Conservation (phyloP, 2,797 vertebrate species). For the Esox lucius region DNA sequence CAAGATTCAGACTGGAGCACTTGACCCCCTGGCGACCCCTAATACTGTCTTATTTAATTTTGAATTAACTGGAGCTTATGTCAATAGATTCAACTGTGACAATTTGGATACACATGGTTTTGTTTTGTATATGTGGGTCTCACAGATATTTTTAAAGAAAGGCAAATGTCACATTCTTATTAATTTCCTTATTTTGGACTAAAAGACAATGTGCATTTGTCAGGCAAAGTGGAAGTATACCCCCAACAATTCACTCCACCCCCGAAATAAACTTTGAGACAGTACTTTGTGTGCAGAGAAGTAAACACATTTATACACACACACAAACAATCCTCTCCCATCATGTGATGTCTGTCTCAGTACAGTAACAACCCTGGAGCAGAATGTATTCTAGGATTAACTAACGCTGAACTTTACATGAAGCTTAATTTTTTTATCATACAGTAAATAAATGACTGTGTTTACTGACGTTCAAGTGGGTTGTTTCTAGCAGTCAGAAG, state of each 20-base stretch:
- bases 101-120: background rate
- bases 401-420: conserved; percentile 3
- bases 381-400: background rate
- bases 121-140: background rate
- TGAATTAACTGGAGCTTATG: background rate
- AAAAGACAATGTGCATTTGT: background rate
- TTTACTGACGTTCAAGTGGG: conserved; percentile 2
- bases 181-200: background rate
- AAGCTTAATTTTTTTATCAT: conserved; percentile 1
- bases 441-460: background rate
- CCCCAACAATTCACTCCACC: background rate
- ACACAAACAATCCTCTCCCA: conserved; percentile 1
- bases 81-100: background rate
- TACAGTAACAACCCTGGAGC: background rate
- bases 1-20: background rate
- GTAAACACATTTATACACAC: background rate
- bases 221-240: background rate
- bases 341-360: conserved; percentile 14
- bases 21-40: background rate
- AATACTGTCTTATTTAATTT: background rate
- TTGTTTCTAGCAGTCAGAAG: background rate
- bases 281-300: too few species aligned
- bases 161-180: background rate
- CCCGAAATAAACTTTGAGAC: background rate
- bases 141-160: conserved; percentile 2